These are phyloP conservation scores for Gortyna flavago DNA, from an alignment of 2,888 invertebrate genomes.

Conservation along the genomic window DNA sequence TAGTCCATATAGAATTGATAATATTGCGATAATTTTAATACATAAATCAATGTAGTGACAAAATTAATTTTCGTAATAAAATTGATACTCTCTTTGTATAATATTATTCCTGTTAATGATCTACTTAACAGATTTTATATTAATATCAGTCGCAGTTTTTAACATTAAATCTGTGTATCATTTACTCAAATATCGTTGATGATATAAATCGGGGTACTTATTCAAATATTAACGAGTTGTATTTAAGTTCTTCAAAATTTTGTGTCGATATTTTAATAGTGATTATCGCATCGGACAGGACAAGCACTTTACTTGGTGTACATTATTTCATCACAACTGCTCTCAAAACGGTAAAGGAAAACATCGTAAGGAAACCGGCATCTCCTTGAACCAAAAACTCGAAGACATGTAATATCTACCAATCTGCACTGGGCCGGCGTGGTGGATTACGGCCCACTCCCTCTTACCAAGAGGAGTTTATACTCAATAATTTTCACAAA, in stretches of 20 bases:
- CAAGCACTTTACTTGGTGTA: too few species aligned
- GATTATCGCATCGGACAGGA: not conserved
- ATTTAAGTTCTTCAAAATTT: not conserved
- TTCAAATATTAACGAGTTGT: not conserved
- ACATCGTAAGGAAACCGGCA: not conserved
- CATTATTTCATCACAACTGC: too few species aligned
- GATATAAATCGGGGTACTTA: not conserved
- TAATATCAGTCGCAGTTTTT: not conserved
- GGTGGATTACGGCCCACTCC: not conserved
- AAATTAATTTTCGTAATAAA: not conserved
- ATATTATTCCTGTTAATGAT: not conserved
- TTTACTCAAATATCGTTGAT: not conserved
- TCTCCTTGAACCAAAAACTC: not conserved
- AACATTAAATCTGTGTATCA: not conserved
- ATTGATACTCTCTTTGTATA: not conserved
- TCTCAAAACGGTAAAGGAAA: not conserved
- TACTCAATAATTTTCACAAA: not conserved
- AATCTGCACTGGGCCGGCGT: not conserved
- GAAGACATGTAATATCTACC: not conserved
- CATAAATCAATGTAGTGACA: too few species aligned
- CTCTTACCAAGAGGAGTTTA: not conserved
- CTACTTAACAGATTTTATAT: not conserved
- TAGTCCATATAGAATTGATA: not conserved
- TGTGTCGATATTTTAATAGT: not conserved
- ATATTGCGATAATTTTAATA: not conserved